Conservation (phyloP, 2,113 vertebrate genomes). For the Hippolais icterina region DNA sequence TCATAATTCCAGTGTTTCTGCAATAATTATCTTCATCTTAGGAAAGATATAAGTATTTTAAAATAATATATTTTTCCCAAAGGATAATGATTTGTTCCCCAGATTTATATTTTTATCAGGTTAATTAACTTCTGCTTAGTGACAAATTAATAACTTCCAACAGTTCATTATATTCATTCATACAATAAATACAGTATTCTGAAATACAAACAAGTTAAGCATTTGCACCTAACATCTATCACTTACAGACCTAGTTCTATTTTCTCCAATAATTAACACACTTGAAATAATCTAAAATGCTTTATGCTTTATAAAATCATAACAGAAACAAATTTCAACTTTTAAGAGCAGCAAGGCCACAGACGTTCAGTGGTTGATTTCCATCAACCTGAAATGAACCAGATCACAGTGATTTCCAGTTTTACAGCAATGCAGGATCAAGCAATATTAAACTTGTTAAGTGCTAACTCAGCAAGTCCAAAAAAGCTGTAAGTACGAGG, state of each 20-base stretch:
- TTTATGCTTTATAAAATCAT: neutral
- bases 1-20: neutral
- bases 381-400: neutral
- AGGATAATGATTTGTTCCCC: accelerated
- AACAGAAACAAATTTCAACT: neutral
- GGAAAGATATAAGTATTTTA: neutral
- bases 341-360: neutral
- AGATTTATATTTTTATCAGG: neutral
- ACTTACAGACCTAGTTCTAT: neutral
- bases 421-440: neutral
- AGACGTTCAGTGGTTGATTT: neutral
- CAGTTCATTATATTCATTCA: neutral
- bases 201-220: neutral
- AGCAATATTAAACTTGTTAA: neutral
- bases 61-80: neutral
- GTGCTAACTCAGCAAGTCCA: neutral
- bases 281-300: neutral
- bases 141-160: neutral
- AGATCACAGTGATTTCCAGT: neutral
- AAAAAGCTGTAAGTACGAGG: neutral
- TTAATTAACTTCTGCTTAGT: neutral
- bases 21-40: neutral
- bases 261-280: neutral
- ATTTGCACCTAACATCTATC: neutral
- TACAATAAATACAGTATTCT: neutral